A percentile compares a stretch with the other conserved stretches of the same genome.
These are phyloP conservation scores for Callopanchax toddi DNA, from an alignment of 2,113 vertebrate genomes.

Conservation along the genomic window DNA sequence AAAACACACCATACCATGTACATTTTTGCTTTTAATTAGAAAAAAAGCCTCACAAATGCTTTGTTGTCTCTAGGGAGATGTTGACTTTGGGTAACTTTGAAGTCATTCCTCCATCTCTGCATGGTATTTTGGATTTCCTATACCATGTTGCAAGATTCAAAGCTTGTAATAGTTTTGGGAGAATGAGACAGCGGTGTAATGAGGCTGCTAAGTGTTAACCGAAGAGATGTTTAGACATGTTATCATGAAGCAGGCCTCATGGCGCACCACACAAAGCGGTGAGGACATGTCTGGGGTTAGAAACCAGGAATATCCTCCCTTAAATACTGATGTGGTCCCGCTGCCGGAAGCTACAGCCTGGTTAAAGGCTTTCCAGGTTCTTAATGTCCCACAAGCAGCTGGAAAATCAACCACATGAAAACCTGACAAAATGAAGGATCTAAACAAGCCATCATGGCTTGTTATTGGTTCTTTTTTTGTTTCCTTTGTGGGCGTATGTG, in stretches of 20 bases:
- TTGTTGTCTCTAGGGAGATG: conserved; percentile 15
- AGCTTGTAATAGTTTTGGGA: not conserved
- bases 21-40: conserved; percentile 28
- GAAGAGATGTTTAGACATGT: not conserved
- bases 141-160: not conserved
- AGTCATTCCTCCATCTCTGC: not conserved
- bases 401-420: conserved; percentile 40
- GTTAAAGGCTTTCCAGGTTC: conserved; percentile 6
- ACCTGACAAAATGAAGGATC: conserved; percentile 22
- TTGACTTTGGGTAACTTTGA: conserved; percentile 9
- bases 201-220: not conserved
- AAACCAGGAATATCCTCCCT: conserved; percentile 12
- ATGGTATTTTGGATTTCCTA: not conserved
- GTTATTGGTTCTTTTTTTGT: conserved; percentile 19
- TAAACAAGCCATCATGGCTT: conserved; percentile 15
- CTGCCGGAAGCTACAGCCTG: conserved; percentile 10
- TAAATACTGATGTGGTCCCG: conserved; percentile 38
- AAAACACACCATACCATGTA: not conserved
- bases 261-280: conserved; percentile 14
- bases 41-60: conserved; percentile 27
- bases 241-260: not conserved
- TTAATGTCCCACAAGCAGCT: conserved; percentile 19
- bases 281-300: conserved; percentile 23
- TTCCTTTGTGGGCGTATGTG: conserved; percentile 6
- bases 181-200: not conserved